phyloP scores from a whole-genome alignment of 1,140 invertebrate species.

The Hyles vespertilio region DNA sequence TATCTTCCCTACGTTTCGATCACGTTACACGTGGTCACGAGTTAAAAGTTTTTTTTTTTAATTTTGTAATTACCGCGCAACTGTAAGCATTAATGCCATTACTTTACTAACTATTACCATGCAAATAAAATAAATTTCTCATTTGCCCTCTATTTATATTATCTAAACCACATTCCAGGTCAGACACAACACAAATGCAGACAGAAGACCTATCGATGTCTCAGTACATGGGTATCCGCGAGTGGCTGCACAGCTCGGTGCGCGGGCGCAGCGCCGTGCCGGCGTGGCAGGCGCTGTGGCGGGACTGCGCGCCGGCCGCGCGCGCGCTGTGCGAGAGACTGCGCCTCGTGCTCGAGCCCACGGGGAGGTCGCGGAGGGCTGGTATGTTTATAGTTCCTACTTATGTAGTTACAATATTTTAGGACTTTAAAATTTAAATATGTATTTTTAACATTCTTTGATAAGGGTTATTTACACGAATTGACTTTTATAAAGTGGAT shows the following conservation, averaged over 20 bases:
- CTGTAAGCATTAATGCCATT: too few species aligned
- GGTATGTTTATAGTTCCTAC: too few species aligned
- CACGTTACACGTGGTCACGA: too few species aligned
- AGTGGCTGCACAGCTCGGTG: constrained; percentile 26
- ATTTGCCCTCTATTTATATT: background rate
- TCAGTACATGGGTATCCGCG: constrained; percentile 48
- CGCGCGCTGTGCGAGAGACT: constrained; percentile 96
- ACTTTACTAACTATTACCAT: background rate
- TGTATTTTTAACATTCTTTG: constrained; percentile 80
- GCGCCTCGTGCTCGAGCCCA: constrained; percentile 95
- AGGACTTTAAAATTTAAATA: too few species aligned
- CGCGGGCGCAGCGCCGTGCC: constrained; percentile 6
- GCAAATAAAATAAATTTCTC: background rate
- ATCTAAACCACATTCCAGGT: constrained; percentile 18
- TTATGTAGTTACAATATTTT: too few species aligned
- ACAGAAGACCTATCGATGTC: constrained; percentile 42
- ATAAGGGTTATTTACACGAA: background rate
- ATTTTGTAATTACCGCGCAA: too few species aligned
- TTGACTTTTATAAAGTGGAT: background rate
- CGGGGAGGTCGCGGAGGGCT: constrained; percentile 91
- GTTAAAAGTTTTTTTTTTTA: too few species aligned
- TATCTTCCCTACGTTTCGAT: too few species aligned
- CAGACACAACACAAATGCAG: constrained; percentile 26
- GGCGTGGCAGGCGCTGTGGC: constrained; percentile 61
- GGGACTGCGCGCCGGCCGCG: constrained; percentile 82